phyloP scores from a whole-genome alignment of 2,113 vertebrate species.

The Cyprinodon variegatus region DNA sequence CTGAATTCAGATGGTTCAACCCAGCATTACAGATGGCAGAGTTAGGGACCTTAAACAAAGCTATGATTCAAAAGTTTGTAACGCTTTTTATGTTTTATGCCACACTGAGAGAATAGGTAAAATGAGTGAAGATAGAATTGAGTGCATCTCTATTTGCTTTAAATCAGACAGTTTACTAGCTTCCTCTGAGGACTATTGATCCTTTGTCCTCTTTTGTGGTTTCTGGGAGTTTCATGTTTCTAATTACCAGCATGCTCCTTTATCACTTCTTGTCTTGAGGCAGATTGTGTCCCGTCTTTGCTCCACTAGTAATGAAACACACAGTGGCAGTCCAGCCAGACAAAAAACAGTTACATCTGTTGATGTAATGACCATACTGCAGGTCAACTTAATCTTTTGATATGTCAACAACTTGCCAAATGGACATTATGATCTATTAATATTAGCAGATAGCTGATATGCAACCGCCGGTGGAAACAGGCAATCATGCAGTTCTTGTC shows the following conservation, averaged over 20 bases:
- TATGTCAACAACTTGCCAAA: constrained; percentile 31
- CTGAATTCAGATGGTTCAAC: background rate
- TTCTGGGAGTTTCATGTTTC: constrained; percentile 44
- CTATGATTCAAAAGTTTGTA: constrained; percentile 20
- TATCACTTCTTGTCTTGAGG: constrained; percentile 38
- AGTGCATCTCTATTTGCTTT: constrained; percentile 15
- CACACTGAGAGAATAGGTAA: background rate
- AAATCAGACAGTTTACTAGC: constrained; percentile 15
- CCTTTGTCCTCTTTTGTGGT: constrained; percentile 12
- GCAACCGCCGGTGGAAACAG: background rate
- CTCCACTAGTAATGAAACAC: constrained; percentile 45
- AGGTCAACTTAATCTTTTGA: constrained; percentile 30
- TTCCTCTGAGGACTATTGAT: constrained; percentile 26
- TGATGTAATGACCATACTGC: constrained; percentile 25
- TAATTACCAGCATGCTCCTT: constrained; percentile 47
- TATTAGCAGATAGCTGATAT: constrained; percentile 2
- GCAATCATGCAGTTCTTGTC: background rate
- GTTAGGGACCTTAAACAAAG: constrained; percentile 15
- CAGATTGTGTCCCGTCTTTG: constrained; percentile 29
- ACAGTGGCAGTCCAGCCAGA: constrained; percentile 28
- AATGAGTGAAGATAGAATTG: constrained; percentile 2
- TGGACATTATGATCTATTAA: constrained; percentile 27
- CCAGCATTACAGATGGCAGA: constrained; percentile 16
- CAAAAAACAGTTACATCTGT: constrained; percentile 44
- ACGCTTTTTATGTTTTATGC: constrained; percentile 15